Percentiles rank a stretch among this genome's conserved stretches.
Evolutionary conservation across 1,140 invertebrate genomes (phyloP).

Genomic region (Bombus pyrosoma): DNA sequence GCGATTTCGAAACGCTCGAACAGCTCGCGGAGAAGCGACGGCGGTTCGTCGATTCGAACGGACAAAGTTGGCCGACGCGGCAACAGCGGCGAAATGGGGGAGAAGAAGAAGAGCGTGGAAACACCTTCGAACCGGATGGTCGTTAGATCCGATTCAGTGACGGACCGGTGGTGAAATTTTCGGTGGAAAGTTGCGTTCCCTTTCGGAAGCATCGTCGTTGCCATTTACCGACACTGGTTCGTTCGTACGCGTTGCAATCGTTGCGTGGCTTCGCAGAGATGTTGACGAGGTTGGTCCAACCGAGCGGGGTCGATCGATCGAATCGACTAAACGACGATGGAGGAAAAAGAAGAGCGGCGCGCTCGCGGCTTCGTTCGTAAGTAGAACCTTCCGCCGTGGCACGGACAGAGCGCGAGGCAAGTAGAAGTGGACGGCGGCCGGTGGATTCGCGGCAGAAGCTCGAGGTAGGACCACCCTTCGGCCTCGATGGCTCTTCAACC

Average conservation of each 20-base stretch:
- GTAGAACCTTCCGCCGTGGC: constrained; percentile 3
- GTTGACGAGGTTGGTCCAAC: no score
- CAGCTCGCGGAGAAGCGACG: neutral
- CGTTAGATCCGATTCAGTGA: constrained; percentile 23
- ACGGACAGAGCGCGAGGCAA: neutral
- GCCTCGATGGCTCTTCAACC: constrained; percentile 65
- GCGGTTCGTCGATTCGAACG: neutral
- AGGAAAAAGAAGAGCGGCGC: no score
- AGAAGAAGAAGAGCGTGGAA: neutral
- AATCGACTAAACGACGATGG: neutral
- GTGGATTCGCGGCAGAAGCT: constrained; percentile 50
- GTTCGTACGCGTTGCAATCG: no score
- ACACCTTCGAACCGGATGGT: constrained; percentile 23
- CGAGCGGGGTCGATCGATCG: neutral
- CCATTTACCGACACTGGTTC: neutral
- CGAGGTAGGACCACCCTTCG: constrained; percentile 55
- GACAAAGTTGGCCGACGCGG: neutral
- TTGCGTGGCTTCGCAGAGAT: no score
- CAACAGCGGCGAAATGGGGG: neutral
- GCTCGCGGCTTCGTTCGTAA: neutral
- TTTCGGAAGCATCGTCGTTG: neutral
- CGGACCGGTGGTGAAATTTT: constrained; percentile 1
- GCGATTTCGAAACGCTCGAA: neutral
- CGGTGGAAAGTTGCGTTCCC: neutral
- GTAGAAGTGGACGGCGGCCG: constrained; percentile 8